These are phyloP conservation scores for Cylindroiulus punctatus DNA, from an alignment of 2,888 invertebrate genomes.

Conservation along the genomic window DNA sequence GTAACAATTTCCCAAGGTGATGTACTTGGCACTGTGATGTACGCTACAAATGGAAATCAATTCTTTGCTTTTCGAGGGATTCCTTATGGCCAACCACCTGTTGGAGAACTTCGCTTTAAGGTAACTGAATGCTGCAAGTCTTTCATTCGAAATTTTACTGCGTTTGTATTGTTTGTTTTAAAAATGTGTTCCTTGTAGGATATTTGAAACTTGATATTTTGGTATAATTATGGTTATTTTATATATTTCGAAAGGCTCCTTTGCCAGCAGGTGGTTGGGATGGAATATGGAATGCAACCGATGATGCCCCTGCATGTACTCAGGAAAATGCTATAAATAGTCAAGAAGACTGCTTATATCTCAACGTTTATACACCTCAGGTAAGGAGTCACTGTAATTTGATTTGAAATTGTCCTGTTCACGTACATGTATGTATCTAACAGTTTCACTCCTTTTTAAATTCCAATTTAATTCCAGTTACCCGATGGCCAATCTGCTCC, in stretches of 20 bases:
- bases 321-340: conserved; percentile 3
- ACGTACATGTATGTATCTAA: no score
- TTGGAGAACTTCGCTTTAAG: conserved; percentile 46
- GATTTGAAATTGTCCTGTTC: neutral
- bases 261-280: conserved; percentile 28
- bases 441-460: neutral
- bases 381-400: conserved; percentile 52
- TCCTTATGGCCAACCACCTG: conserved; percentile 53
- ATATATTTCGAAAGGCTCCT: conserved; percentile 35
- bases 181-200: neutral
- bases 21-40: no score
- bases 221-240: neutral
- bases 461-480: neutral
- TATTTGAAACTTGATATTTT: neutral
- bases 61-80: conserved; percentile 54
- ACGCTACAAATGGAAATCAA: no score
- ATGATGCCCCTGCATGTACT: neutral
- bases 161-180: no score
- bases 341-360: conserved; percentile 59
- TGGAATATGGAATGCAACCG: conserved; percentile 39
- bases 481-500: neutral
- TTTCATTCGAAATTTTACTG: neutral
- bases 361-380: conserved; percentile 59
- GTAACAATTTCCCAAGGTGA: conserved; percentile 36
- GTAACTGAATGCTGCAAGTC: neutral